Percentiles rank a stretch among this genome's conserved stretches.
These are phyloP conservation scores for Andricus curvator DNA, from an alignment of 2,888 invertebrate species.

Conservation along the genomic window DNA sequence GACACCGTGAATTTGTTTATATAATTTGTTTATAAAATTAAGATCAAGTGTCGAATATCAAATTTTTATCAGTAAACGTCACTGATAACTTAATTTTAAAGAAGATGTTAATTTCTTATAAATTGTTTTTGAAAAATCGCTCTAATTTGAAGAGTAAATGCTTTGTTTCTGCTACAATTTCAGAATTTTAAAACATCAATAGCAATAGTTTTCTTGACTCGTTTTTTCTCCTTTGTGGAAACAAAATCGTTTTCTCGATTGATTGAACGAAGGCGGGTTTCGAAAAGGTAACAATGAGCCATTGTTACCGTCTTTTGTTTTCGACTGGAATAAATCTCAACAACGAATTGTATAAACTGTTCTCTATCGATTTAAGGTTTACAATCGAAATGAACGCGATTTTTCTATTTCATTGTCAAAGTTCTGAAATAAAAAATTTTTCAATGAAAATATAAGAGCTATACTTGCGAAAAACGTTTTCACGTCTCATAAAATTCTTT, in stretches of 20 bases:
- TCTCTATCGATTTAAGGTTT: constrained; percentile 17
- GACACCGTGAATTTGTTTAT: no score
- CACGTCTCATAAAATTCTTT: neutral
- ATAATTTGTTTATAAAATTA: no score
- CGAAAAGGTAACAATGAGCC: constrained; percentile 25
- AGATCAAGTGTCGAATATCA: no score
- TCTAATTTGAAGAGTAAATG: constrained; percentile 7
- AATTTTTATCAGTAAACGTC: no score
- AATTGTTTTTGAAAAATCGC: neutral
- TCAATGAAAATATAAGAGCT: neutral
- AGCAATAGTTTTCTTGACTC: constrained; percentile 20
- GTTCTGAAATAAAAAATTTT: neutral
- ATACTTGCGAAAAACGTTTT: neutral
- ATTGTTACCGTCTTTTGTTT: constrained; percentile 34
- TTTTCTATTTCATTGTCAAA: neutral
- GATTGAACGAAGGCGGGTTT: constrained; percentile 14
- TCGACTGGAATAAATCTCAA: constrained; percentile 27
- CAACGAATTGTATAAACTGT: constrained; percentile 21
- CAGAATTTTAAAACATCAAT: constrained; percentile 28
- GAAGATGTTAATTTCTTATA: neutral
- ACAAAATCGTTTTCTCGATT: constrained; percentile 31
- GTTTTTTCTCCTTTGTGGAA: constrained; percentile 21
- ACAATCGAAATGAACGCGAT: neutral
- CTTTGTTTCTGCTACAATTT: neutral
- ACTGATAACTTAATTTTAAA: no score